Conservation (phyloP, 2,113 vertebrate species). For the Pica pica region DNA sequence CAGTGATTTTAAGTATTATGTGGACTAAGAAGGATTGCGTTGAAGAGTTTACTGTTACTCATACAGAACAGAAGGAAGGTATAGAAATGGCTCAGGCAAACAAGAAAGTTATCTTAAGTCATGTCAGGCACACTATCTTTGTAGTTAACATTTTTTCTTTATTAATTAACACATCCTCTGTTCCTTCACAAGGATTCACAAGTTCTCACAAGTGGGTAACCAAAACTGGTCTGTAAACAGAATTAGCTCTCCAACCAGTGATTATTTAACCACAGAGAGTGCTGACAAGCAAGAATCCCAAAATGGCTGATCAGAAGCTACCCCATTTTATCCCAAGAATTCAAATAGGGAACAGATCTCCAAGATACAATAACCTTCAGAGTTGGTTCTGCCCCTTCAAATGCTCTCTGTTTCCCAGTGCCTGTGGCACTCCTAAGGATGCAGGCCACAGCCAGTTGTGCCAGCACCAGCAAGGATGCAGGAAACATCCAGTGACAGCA, state of each 20-base stretch:
- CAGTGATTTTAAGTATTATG: not conserved
- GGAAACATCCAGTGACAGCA: rapidly evolving
- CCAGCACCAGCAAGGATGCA: not conserved
- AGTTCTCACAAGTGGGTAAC: not conserved
- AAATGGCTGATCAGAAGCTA: not conserved
- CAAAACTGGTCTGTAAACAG: not conserved
- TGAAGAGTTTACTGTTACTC: not conserved
- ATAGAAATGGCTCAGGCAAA: not conserved
- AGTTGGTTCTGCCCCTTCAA: not conserved
- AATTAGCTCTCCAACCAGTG: not conserved
- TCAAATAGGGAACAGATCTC: not conserved
- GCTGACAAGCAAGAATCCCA: not conserved
- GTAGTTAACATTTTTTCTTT: not conserved
- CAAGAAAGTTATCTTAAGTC: not conserved
- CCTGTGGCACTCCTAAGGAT: not conserved
- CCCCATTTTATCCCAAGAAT: not conserved
- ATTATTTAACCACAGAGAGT: not conserved
- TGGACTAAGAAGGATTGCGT: not conserved
- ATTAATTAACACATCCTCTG: not conserved
- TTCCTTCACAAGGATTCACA: not conserved
- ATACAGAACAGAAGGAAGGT: not conserved
- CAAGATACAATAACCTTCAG: not conserved
- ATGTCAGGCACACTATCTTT: not conserved
- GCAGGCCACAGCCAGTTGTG: not conserved
- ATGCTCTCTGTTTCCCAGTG: rapidly evolving